These are phyloP conservation scores for Apotomis capreana DNA, from an alignment of 2,888 invertebrate species.

Conservation along the genomic window DNA sequence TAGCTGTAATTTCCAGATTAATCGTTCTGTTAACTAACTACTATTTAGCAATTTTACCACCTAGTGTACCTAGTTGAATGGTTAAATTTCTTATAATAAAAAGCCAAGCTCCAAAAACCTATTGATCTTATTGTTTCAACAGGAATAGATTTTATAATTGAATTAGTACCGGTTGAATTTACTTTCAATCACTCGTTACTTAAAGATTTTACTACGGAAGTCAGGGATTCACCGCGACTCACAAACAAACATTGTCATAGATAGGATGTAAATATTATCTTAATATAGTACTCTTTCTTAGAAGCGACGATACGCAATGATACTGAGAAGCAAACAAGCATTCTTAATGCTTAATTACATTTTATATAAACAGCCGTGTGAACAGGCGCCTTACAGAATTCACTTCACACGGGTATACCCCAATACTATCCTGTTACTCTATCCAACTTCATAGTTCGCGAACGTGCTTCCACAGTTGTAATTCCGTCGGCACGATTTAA, in stretches of 20 bases:
- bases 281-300: constrained; percentile 33
- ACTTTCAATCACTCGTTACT: background rate
- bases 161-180: background rate
- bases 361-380: constrained; percentile 67
- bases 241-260: constrained; percentile 30
- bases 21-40: background rate
- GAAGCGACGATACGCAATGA: constrained; percentile 38
- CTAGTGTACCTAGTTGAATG: background rate
- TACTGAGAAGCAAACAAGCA: constrained; percentile 57
- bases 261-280: constrained; percentile 37
- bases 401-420: constrained; percentile 61
- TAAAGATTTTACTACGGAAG: background rate
- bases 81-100: background rate
- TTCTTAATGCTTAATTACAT: constrained; percentile 57
- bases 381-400: constrained; percentile 60
- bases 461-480: constrained; percentile 23
- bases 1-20: constrained; percentile 29
- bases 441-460: constrained; percentile 24
- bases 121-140: background rate
- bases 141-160: background rate
- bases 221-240: constrained; percentile 2
- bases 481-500: constrained; percentile 31
- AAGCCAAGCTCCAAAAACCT: background rate
- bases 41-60: background rate
- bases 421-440: constrained; percentile 33